phyloP scores from a whole-genome alignment of 1,140 invertebrate genomes.

The Helicoverpa zea region DNA sequence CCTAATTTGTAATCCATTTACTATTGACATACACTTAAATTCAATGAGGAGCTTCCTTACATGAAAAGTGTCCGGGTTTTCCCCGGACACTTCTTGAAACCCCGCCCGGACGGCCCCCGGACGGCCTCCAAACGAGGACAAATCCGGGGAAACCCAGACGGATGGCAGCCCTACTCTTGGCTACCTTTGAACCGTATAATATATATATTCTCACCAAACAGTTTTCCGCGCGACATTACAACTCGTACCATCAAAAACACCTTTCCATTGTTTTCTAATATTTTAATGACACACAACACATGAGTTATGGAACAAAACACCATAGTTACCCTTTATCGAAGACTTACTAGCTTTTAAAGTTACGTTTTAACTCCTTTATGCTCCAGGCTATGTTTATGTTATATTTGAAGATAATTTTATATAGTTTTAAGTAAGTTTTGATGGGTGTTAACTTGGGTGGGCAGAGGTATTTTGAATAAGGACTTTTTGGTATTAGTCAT shows the following conservation, averaged over 20 bases:
- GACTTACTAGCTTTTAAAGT: constrained; percentile 7
- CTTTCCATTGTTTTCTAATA: constrained; percentile 40
- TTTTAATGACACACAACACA: constrained; percentile 37
- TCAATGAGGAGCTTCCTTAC: too few relatives aligned
- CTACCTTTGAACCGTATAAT: too few relatives aligned
- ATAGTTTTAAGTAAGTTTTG: not conserved
- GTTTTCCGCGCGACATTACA: not conserved
- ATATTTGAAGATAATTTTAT: constrained; percentile 29
- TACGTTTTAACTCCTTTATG: constrained; percentile 21
- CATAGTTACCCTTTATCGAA: constrained; percentile 37
- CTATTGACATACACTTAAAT: too few relatives aligned
- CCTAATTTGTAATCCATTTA: too few relatives aligned
- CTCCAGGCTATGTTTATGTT: constrained; percentile 21
- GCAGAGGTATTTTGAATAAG: not conserved
- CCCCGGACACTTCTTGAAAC: too few relatives aligned
- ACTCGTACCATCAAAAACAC: not conserved
- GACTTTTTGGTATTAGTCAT: too few relatives aligned
- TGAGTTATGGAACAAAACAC: constrained; percentile 37
- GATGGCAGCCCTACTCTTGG: too few relatives aligned
- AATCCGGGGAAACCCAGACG: too few relatives aligned
- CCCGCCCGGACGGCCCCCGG: too few relatives aligned
- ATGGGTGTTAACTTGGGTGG: constrained; percentile 15
- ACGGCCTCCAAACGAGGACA: too few relatives aligned
- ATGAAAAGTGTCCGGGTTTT: too few relatives aligned
- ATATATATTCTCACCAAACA: not conserved